Conservation (phyloP, 1,140 invertebrate genomes). For the Cardiocondyla obscurior region DNA sequence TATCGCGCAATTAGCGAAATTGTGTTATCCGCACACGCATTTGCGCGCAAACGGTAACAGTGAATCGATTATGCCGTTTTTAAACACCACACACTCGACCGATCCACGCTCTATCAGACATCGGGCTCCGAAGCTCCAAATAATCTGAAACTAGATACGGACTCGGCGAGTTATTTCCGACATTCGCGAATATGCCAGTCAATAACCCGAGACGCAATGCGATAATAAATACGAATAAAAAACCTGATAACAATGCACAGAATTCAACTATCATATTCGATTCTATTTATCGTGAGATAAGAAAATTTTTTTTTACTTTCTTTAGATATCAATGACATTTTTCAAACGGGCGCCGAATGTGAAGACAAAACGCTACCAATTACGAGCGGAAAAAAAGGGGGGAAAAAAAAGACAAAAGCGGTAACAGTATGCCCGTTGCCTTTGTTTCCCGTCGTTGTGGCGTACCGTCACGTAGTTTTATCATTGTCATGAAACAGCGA, state of each 20-base stretch:
- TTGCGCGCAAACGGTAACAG: slow-evolving; percentile 10
- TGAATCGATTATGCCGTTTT: slow-evolving; percentile 39
- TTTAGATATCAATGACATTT: slow-evolving; percentile 47
- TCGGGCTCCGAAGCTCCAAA: slow-evolving; percentile 43
- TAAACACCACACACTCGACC: slow-evolving; percentile 10
- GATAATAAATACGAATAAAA: slow-evolving; percentile 45
- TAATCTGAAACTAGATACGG: slow-evolving; percentile 28
- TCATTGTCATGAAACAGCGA: slow-evolving; percentile 50
- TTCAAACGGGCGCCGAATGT: slow-evolving; percentile 26
- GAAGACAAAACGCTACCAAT: slow-evolving; percentile 51
- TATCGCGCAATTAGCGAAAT: slow-evolving; percentile 55
- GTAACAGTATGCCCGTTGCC: slow-evolving; percentile 25
- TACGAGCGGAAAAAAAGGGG: slow-evolving; percentile 42
- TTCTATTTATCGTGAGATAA: not conserved
- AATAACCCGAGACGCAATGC: slow-evolving; percentile 37
- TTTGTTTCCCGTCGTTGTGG: slow-evolving; percentile 29
- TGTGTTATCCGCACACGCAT: slow-evolving; percentile 22
- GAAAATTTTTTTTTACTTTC: too few species aligned
- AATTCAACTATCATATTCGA: not conserved
- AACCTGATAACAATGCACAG: slow-evolving; percentile 32
- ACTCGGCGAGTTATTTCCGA: slow-evolving; percentile 48
- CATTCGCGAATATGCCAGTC: slow-evolving; percentile 57
- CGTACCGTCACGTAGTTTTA: slow-evolving; percentile 44
- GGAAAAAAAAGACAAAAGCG: slow-evolving; percentile 47
- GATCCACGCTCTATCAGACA: slow-evolving; percentile 16